These are phyloP conservation scores for Pomacea canaliculata DNA, from an alignment of 2,888 invertebrate species.

Conservation along the genomic window DNA sequence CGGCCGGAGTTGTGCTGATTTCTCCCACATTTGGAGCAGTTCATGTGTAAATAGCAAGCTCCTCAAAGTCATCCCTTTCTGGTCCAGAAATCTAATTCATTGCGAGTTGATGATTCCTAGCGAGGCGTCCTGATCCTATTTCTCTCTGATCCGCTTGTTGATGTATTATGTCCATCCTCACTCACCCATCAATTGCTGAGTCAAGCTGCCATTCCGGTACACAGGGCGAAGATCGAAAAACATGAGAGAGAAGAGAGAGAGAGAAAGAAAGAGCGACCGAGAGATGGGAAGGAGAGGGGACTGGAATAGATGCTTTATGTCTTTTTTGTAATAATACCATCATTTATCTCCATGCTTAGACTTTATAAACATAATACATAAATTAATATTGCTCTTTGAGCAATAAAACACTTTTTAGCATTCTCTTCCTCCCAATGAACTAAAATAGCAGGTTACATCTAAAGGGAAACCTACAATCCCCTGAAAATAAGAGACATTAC, in stretches of 20 bases:
- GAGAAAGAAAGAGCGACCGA: constrained; percentile 21
- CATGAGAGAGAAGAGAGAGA: constrained; percentile 1
- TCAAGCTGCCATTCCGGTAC: background rate
- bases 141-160: constrained; percentile 17
- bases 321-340: no score
- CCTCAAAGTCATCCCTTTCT: constrained; percentile 16
- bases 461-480: no score
- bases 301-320: background rate
- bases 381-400: no score
- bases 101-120: constrained; percentile 18
- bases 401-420: background rate
- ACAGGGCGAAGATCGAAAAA: background rate
- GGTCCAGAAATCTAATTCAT: constrained; percentile 20
- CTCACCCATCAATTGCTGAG: constrained; percentile 3
- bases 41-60: no score
- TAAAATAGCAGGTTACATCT: no score
- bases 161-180: constrained; percentile 11
- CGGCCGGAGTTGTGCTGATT: no score
- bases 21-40: no score
- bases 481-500: no score
- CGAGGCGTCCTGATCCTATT: constrained; percentile 14
- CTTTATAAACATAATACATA: no score
- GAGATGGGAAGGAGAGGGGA: background rate
- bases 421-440: no score
- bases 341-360: no score